Evolutionary conservation across 2,888 invertebrate species (phyloP).

Genomic region (Callinectes sapidus): DNA sequence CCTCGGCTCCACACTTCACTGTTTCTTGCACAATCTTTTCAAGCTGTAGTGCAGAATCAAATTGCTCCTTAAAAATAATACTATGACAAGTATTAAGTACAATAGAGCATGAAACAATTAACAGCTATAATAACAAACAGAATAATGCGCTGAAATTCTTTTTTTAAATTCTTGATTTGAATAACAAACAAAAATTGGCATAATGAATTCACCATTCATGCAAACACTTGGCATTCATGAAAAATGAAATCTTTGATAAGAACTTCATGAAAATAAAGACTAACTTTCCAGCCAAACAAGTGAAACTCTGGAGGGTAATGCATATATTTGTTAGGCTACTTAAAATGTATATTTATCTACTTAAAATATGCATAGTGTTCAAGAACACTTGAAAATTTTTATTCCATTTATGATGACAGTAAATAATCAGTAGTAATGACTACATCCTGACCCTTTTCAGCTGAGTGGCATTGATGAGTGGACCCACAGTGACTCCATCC

Average conservation of each 20-base stretch:
- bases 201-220: no score
- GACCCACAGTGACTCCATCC: constrained; percentile 87
- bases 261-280: no score
- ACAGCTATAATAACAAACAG: no score
- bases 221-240: no score
- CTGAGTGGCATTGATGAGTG: constrained; percentile 89
- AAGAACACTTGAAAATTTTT: background rate
- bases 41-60: constrained; percentile 77
- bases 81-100: background rate
- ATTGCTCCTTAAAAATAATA: background rate
- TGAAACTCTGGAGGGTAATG: no score
- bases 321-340: no score
- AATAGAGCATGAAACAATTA: no score
- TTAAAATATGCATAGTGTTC: background rate
- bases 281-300: no score
- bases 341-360: background rate
- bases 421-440: background rate
- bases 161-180: no score
- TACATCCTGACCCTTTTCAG: constrained; percentile 56
- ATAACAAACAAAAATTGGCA: no score
- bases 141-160: no score
- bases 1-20: constrained; percentile 86
- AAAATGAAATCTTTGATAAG: no score
- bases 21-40: constrained; percentile 90
- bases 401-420: background rate